Evolutionary conservation across 2,888 invertebrate species (phyloP).

Genomic region (Hoplodrina ambigua): DNA sequence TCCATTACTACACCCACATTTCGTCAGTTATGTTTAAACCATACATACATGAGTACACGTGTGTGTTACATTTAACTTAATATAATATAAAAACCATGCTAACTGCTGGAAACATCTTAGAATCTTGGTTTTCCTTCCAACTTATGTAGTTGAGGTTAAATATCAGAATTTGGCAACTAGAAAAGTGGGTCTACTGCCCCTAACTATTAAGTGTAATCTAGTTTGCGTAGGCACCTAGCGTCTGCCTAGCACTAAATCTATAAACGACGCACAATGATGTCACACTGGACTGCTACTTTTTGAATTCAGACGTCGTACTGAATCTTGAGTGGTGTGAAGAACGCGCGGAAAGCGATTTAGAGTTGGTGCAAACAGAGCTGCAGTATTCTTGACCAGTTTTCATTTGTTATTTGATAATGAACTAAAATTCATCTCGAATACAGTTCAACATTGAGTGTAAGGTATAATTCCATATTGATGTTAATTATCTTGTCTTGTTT

Average conservation of each 20-base stretch:
- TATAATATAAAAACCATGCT: too few species aligned
- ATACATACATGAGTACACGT: too few species aligned
- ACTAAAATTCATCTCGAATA: too few species aligned
- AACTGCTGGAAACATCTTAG: too few species aligned
- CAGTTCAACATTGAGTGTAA: too few species aligned
- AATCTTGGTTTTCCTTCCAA: too few species aligned
- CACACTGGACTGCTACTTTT: conserved; percentile 75
- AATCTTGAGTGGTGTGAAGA: conserved; percentile 50
- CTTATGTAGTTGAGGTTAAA: too few species aligned
- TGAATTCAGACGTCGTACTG: conserved; percentile 80
- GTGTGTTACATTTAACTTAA: too few species aligned
- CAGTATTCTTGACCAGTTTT: neutral
- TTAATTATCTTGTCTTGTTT: too few species aligned
- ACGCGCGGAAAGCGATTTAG: conserved; percentile 20
- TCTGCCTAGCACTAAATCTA: conserved; percentile 74
- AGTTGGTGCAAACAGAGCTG: neutral
- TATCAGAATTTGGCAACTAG: neutral
- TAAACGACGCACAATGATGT: conserved; percentile 78
- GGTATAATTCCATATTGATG: too few species aligned
- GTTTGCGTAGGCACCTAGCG: conserved; percentile 62
- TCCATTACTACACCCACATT: too few species aligned
- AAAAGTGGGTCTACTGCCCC: conserved; percentile 40
- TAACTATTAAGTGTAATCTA: conserved; percentile 30
- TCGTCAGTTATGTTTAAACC: too few species aligned
- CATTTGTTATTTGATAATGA: neutral